Evolutionary conservation across 2,888 invertebrate species (phyloP).

Genomic region (Exocentrus adspersus): DNA sequence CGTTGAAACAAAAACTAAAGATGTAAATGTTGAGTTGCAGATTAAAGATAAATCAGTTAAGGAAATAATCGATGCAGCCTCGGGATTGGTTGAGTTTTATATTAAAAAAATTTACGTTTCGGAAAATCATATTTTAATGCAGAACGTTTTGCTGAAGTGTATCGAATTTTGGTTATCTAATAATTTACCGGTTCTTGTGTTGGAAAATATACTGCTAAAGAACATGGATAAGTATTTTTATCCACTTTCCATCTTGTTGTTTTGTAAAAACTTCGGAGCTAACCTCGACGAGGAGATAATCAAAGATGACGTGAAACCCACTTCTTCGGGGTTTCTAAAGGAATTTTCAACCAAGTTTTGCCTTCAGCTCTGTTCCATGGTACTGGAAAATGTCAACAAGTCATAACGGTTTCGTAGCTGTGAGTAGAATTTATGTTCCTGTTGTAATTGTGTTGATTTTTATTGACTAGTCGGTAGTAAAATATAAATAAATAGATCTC

Average conservation of each 20-base stretch:
- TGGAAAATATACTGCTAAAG: slow-evolving; percentile 61
- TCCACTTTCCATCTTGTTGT: slow-evolving; percentile 62
- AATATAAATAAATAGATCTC: slow-evolving; percentile 38
- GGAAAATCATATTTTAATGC: slow-evolving; percentile 64
- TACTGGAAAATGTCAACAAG: slow-evolving; percentile 63
- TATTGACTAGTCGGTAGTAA: slow-evolving; percentile 24
- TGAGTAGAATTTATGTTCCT: slow-evolving; percentile 9
- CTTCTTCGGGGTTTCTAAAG: slow-evolving; percentile 62
- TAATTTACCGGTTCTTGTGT: slow-evolving; percentile 58
- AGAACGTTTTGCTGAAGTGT: slow-evolving; percentile 62
- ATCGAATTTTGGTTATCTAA: slow-evolving; percentile 63
- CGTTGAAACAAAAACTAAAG: slow-evolving; percentile 36
- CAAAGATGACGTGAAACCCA: slow-evolving; percentile 50
- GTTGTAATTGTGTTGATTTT: slow-evolving; percentile 24
- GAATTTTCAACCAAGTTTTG: slow-evolving; percentile 64
- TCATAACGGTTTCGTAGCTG: slow-evolving; percentile 46
- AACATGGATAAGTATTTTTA: slow-evolving; percentile 65
- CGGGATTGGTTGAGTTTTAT: slow-evolving; percentile 61
- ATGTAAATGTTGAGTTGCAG: slow-evolving; percentile 43
- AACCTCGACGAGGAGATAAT: slow-evolving; percentile 57
- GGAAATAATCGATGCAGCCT: slow-evolving; percentile 57
- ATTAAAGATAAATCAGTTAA: slow-evolving; percentile 56
- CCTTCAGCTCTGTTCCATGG: slow-evolving; percentile 63
- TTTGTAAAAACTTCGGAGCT: slow-evolving; percentile 63
- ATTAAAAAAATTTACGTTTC: slow-evolving; percentile 59